Evolutionary conservation across 2,888 invertebrate species (phyloP).

Genomic region (Erebia ligea): DNA sequence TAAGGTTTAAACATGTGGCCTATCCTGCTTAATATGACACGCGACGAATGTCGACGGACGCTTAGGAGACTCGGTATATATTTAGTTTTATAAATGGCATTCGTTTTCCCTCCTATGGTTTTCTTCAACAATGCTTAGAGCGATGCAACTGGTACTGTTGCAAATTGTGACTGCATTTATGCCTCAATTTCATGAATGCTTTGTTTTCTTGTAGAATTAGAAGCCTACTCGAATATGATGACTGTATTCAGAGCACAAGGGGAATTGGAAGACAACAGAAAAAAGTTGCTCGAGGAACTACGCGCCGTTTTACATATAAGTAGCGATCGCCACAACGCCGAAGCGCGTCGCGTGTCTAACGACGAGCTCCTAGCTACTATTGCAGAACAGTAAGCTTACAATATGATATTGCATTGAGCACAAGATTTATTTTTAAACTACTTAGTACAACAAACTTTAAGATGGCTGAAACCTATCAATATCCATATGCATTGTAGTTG

Average conservation of each 20-base stretch:
- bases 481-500: not conserved
- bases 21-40: slow-evolving; percentile 90
- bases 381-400: slow-evolving; percentile 91
- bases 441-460: slow-evolving; percentile 67
- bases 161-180: slow-evolving; percentile 41
- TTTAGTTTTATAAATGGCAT: slow-evolving; percentile 78
- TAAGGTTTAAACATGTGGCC: slow-evolving; percentile 83
- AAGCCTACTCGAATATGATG: slow-evolving; percentile 95
- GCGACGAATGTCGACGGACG: slow-evolving; percentile 94
- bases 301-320: slow-evolving; percentile 93
- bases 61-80: slow-evolving; percentile 92
- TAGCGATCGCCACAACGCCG: slow-evolving; percentile 95
- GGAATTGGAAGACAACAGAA: slow-evolving; percentile 91
- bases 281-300: slow-evolving; percentile 91
- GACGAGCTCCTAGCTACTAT: slow-evolving; percentile 95
- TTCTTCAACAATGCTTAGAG: slow-evolving; percentile 60
- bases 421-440: slow-evolving; percentile 71
- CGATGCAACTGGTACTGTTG: slow-evolving; percentile 50
- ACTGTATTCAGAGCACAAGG: slow-evolving; percentile 97
- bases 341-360: slow-evolving; percentile 95
- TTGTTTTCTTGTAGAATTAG: slow-evolving; percentile 88
- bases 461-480: slow-evolving; percentile 62
- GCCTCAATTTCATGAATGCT: slow-evolving; percentile 46
- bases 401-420: slow-evolving; percentile 52
- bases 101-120: slow-evolving; percentile 81